Evolutionary conservation across 2,113 vertebrate species (phyloP), one percentile per base, ranked within the genome.

Genomic region (Ellobius talpinus): DNA sequence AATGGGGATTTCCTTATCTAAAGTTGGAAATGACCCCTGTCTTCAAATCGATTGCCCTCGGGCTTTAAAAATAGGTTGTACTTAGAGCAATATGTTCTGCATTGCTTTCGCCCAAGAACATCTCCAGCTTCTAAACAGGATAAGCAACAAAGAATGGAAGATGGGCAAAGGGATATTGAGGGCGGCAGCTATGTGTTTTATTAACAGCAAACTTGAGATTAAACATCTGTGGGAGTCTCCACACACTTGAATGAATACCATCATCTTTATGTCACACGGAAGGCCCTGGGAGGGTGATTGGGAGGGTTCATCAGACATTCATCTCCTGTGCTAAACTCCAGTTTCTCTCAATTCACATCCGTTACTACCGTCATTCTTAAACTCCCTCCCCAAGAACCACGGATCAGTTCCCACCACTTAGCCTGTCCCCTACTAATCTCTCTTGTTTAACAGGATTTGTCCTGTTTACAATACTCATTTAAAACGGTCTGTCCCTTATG

Each of bases 401-500:
- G 0, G 39, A 78, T 55, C 72, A 76, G 12, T 94, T 79, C 36
- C 90, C 65, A 58, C 19, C n/a, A 76, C 77, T 63, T 52, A 65
- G 88, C 24, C 91, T 63, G 84, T 65, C 97, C 96, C 90, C 82
- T 81, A 66, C 96, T 97, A 93, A 97, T 97, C 94, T 95, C 94
- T 96, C 95, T 96, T 97, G 92, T 96, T 98, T 98, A 98, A 98
- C 97, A 97, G 96, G 97, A 91, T 98, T 98, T 98, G 97, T 98
- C n/a, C 17, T 93, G 88, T 92, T 81, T 97, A 74, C 98, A 98
- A 98, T 97, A 97, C 94, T 98, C 98, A 98, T 95, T 98, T 97
- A 98, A 98, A 98, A 95, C 55, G 92, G 82, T 89, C 95, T 97
- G 96, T 98, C 92, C 95, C 97, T 97, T 97, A 96, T 95, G 92